Evolutionary conservation across 2,113 vertebrate species (phyloP).

Genomic region (Emydocephalus ijimae): DNA sequence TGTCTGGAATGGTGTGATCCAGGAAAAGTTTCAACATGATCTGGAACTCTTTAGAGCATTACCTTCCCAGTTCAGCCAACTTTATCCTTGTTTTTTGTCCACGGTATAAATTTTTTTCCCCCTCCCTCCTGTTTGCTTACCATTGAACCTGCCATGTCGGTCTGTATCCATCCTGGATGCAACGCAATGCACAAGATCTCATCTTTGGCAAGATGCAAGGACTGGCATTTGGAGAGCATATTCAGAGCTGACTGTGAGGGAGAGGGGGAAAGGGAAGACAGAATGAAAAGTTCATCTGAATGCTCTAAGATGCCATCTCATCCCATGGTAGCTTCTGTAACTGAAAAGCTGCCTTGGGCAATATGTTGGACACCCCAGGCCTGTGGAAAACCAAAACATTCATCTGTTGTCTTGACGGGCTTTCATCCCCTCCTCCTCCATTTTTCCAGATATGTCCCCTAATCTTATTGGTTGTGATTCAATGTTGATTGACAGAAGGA

Average conservation of each 20-base stretch:
- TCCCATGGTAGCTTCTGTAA: not conserved
- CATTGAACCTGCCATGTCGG: fast-evolving
- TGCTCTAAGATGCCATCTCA: not conserved
- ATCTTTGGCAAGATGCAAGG: constrained; percentile 15
- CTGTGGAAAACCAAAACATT: not conserved
- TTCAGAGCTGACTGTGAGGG: constrained; percentile 45
- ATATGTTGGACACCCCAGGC: not conserved
- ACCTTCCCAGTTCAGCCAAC: not conserved
- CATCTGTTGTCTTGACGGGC: not conserved
- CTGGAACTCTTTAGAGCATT: not conserved
- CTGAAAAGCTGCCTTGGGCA: not conserved
- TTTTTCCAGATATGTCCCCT: not conserved
- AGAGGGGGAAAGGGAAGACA: not conserved
- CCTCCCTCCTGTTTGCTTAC: constrained; percentile 3
- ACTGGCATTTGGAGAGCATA: constrained; percentile 45
- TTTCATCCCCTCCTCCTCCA: not conserved
- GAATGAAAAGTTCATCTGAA: not conserved
- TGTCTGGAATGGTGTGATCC: not conserved
- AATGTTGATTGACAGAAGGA: not conserved
- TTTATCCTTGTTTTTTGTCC: not conserved
- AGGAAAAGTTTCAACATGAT: not conserved
- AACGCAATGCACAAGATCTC: constrained; percentile 19
- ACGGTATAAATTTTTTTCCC: not conserved
- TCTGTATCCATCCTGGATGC: constrained; percentile 49
- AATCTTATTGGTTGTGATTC: not conserved